A percentile compares a stretch with the other conserved stretches of the same genome.
These are phyloP conservation scores for Numida meleagris DNA, from an alignment of 2,113 vertebrate species.

Conservation along the genomic window DNA sequence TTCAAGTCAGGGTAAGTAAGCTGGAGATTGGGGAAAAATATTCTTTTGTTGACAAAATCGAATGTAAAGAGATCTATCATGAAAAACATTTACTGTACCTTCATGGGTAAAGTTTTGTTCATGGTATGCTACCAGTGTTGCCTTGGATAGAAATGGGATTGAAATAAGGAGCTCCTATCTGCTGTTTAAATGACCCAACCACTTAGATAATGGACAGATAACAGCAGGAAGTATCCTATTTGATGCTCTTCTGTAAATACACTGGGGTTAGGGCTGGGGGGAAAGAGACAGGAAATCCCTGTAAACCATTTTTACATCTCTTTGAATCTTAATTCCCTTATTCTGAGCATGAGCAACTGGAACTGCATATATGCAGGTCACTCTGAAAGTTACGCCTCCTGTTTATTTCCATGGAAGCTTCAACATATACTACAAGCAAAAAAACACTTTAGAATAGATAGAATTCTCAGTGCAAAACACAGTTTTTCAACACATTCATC, in stretches of 20 bases:
- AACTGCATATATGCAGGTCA: neutral
- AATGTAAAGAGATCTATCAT: neutral
- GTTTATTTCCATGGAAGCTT: neutral
- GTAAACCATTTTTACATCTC: neutral
- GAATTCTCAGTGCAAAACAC: too few species aligned
- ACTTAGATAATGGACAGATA: neutral
- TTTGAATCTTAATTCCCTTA: neutral
- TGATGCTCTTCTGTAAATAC: neutral
- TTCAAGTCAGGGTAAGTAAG: neutral
- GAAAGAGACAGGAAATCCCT: neutral
- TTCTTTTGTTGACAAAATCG: neutral
- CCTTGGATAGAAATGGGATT: neutral
- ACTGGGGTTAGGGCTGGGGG: neutral
- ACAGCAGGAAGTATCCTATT: neutral
- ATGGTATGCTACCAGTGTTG: neutral
- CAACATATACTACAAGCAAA: neutral
- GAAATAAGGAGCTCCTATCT: neutral
- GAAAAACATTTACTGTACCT: neutral
- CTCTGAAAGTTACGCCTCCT: neutral
- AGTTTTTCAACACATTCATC: too few species aligned
- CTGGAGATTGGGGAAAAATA: rapidly evolving
- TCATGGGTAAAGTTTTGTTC: neutral
- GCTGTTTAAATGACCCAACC: neutral
- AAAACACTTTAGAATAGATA: neutral
- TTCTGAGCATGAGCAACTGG: neutral